phyloP scores from a whole-genome alignment of 2,113 vertebrate species.

The Zosterops japonicus region DNA sequence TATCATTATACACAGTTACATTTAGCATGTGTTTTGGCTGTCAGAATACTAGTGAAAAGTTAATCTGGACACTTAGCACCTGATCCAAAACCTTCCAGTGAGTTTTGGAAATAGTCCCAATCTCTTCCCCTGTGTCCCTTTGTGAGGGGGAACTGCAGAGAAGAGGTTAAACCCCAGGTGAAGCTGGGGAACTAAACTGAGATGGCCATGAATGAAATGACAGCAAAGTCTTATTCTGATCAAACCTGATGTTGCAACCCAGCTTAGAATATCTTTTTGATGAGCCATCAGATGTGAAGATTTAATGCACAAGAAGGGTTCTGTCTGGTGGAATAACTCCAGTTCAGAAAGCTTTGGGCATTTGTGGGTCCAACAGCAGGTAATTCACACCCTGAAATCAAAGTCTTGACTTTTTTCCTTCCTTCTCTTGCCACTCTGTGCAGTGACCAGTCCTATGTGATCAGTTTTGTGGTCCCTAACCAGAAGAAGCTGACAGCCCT shows the following conservation, averaged over 20 bases:
- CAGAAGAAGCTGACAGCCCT: conserved; percentile 86
- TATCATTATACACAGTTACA: background rate
- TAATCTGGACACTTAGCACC: background rate
- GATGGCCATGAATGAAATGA: fast-evolving
- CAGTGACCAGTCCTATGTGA: conserved; percentile 94
- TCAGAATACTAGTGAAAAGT: background rate
- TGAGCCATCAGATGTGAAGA: background rate
- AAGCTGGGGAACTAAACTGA: background rate
- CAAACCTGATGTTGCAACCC: background rate
- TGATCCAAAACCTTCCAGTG: background rate
- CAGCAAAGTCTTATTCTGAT: background rate
- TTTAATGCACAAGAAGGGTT: background rate
- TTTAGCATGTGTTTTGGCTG: background rate
- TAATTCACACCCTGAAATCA: background rate
- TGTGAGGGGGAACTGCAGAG: background rate
- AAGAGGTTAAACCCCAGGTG: background rate
- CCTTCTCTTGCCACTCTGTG: conserved; percentile 11
- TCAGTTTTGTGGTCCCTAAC: conserved; percentile 98
- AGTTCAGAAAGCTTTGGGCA: background rate
- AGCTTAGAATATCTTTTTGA: background rate
- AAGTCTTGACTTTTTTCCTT: background rate
- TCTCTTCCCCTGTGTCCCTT: background rate
- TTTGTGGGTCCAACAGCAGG: background rate
- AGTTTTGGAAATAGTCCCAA: background rate
- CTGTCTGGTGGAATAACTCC: background rate